Evolutionary conservation across 64 coral and sea anemone genomes (phyloP).

Genomic region (Hydrozoanthus tunicans): DNA sequence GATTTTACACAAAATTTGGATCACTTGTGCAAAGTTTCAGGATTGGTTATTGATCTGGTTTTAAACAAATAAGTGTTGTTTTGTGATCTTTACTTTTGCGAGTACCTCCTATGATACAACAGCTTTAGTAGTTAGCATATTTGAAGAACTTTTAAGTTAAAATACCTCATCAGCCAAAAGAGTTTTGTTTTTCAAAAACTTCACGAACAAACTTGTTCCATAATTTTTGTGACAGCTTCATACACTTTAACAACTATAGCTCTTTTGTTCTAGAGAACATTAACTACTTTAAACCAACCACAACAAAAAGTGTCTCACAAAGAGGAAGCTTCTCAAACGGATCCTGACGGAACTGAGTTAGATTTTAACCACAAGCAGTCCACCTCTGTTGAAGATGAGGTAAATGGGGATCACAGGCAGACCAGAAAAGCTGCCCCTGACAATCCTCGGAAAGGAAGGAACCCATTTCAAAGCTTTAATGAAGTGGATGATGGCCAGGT

Average conservation of each 20-base stretch:
- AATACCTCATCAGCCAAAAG: too few species aligned
- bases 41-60: too few species aligned
- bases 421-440: background rate
- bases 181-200: too few species aligned
- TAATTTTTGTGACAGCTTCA: too few species aligned
- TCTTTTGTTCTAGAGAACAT: background rate
- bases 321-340: slow-evolving; percentile 33
- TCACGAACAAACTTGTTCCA: too few species aligned
- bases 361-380: background rate
- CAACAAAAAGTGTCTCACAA: background rate
- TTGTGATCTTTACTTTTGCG: too few species aligned
- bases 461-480: background rate
- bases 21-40: too few species aligned
- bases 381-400: background rate
- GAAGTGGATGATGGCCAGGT: slow-evolving; percentile 14
- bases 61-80: too few species aligned
- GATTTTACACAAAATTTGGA: too few species aligned
- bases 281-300: background rate
- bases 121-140: too few species aligned
- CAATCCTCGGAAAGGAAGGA: background rate
- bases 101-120: too few species aligned
- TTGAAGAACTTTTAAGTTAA: too few species aligned
- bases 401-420: background rate
- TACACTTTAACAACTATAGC: background rate
- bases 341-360: background rate